Percentiles rank a stretch among this genome's conserved stretches.
Conservation (phyloP, 2,113 vertebrate genomes). For the Gymnarchus niloticus region DNA sequence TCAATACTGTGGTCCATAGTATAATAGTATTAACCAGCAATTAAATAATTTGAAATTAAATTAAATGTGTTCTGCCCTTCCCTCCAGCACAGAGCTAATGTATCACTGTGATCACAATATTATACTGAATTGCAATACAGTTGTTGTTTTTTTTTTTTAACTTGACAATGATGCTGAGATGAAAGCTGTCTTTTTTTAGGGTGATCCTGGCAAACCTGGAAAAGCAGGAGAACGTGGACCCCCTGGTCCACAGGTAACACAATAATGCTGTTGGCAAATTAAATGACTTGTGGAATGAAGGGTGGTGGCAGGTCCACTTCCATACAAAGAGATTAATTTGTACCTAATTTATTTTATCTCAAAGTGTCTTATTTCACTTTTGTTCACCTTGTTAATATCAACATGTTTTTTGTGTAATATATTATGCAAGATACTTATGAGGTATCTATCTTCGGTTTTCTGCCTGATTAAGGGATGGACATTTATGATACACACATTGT, state of each 20-base stretch:
- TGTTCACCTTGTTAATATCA: not conserved
- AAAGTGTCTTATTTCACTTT: not conserved
- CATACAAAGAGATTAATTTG: not conserved
- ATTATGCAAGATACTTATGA: not conserved
- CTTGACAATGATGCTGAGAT: not conserved
- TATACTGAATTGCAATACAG: not conserved
- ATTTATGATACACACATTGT: not conserved
- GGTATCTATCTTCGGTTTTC: not conserved
- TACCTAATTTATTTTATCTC: not conserved
- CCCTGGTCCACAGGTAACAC: constrained; percentile 82
- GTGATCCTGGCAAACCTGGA: constrained; percentile 85
- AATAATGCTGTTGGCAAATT: not conserved
- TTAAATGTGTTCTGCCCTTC: not conserved
- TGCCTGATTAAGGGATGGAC: not conserved
- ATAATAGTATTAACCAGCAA: not conserved
- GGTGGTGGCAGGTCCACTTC: no score
- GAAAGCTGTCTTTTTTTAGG: constrained; percentile 54
- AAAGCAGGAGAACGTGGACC: constrained; percentile 86
- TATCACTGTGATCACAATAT: not conserved
- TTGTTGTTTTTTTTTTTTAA: not conserved
- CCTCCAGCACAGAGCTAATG: not conserved
- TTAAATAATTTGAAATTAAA: not conserved
- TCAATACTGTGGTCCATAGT: not conserved
- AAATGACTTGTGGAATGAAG: no score
- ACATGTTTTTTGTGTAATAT: not conserved